Evolutionary conservation across 2,888 invertebrate genomes (phyloP).

Genomic region (Heliconius aoede): DNA sequence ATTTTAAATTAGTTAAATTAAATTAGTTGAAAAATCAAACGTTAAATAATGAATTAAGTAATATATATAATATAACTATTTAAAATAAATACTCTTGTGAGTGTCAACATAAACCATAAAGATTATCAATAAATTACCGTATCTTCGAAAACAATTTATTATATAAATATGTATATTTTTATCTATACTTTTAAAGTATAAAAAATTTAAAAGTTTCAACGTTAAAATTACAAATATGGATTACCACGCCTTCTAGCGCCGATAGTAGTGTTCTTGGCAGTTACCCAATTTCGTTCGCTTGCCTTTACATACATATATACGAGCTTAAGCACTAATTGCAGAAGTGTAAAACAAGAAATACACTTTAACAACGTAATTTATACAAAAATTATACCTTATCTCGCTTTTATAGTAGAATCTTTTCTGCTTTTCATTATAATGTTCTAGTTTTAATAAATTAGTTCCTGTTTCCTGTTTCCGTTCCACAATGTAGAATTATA

Average conservation of each 20-base stretch:
- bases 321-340: background rate
- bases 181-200: background rate
- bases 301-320: background rate
- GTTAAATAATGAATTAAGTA: background rate
- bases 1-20: background rate
- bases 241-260: conserved; percentile 13
- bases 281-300: conserved; percentile 18
- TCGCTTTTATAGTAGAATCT: background rate
- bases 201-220: background rate
- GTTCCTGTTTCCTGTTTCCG: background rate
- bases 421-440: background rate
- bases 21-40: background rate
- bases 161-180: background rate
- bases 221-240: conserved; percentile 9
- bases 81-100: background rate
- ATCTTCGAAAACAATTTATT: no score
- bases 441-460: background rate
- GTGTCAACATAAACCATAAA: background rate
- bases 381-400: background rate
- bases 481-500: background rate
- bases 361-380: background rate
- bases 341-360: background rate
- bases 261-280: conserved; percentile 21
- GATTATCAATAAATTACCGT: no score
- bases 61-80: background rate